phyloP scores from a whole-genome alignment of 2,888 invertebrate genomes.

The Athalia rosae region DNA sequence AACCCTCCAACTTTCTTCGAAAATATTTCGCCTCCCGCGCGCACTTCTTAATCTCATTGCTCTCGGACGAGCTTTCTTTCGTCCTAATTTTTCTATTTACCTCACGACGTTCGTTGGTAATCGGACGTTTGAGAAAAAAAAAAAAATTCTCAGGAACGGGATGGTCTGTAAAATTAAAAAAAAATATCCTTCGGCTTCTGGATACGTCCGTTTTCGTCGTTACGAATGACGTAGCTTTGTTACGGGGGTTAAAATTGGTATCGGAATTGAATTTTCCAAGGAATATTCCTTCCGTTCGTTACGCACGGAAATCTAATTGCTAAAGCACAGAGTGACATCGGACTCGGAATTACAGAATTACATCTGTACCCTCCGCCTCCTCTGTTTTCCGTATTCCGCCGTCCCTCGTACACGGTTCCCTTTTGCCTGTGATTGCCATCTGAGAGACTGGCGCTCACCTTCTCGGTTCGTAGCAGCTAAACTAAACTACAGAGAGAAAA shows the following conservation, averaged over 20 bases:
- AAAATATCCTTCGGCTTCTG: neutral
- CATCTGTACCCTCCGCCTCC: slow-evolving; percentile 24
- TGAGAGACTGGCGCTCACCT: slow-evolving; percentile 1
- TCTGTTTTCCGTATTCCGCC: neutral
- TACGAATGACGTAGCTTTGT: too few species aligned
- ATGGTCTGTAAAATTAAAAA: neutral
- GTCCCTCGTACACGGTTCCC: slow-evolving; percentile 36
- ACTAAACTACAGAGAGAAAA: neutral
- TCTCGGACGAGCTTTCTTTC: neutral
- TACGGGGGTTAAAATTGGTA: slow-evolving; percentile 1
- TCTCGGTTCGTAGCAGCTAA: too few species aligned
- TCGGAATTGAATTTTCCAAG: slow-evolving; percentile 37
- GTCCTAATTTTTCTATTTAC: slow-evolving; percentile 3
- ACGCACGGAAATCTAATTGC: slow-evolving; percentile 64
- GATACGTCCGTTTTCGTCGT: too few species aligned
- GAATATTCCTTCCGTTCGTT: slow-evolving; percentile 58
- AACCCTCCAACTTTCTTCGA: neutral
- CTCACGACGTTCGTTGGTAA: neutral
- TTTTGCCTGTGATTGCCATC: slow-evolving; percentile 57
- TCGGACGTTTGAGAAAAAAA: too few species aligned
- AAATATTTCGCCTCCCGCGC: slow-evolving; percentile 10
- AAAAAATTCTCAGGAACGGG: neutral
- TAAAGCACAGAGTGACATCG: slow-evolving; percentile 62
- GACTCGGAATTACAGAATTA: slow-evolving; percentile 59
- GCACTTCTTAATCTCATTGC: slow-evolving; percentile 21